phyloP scores from a whole-genome alignment of 2,888 invertebrate species.

The Dryococelus australis region DNA sequence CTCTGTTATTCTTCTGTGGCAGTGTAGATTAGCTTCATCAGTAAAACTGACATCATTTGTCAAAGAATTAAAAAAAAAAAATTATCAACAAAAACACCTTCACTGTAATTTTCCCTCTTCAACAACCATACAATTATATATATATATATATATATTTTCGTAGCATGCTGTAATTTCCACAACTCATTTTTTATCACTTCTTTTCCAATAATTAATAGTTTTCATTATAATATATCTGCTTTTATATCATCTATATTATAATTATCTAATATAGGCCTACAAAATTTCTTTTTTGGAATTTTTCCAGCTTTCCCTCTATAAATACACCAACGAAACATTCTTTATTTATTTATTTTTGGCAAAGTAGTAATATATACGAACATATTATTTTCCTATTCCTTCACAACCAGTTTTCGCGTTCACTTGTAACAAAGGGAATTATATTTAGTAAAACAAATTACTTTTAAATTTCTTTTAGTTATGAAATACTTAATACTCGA shows the following conservation, averaged over 20 bases:
- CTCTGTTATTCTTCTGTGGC: constrained; percentile 40
- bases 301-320: constrained; percentile 31
- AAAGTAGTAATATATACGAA: constrained; percentile 33
- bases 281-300: constrained; percentile 34
- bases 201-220: constrained; percentile 31
- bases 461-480: background rate
- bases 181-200: constrained; percentile 27
- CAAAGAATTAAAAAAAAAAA: constrained; percentile 29
- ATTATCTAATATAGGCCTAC: constrained; percentile 44
- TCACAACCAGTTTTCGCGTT: constrained; percentile 43
- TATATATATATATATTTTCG: constrained; percentile 25
- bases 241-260: constrained; percentile 40
- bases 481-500: background rate
- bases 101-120: constrained; percentile 26
- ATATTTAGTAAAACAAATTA: constrained; percentile 33
- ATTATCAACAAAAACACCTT: constrained; percentile 32
- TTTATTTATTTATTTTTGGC: constrained; percentile 30
- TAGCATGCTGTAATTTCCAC: constrained; percentile 7
- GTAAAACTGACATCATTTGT: constrained; percentile 31
- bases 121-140: constrained; percentile 31
- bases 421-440: constrained; percentile 38
- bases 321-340: constrained; percentile 22
- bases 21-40: constrained; percentile 43
- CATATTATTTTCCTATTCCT: constrained; percentile 27
- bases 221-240: constrained; percentile 29